Evolutionary conservation across 2,113 vertebrate species (phyloP), one percentile per base, ranked within the genome.

Genomic region (Phainopepla nitens): DNA sequence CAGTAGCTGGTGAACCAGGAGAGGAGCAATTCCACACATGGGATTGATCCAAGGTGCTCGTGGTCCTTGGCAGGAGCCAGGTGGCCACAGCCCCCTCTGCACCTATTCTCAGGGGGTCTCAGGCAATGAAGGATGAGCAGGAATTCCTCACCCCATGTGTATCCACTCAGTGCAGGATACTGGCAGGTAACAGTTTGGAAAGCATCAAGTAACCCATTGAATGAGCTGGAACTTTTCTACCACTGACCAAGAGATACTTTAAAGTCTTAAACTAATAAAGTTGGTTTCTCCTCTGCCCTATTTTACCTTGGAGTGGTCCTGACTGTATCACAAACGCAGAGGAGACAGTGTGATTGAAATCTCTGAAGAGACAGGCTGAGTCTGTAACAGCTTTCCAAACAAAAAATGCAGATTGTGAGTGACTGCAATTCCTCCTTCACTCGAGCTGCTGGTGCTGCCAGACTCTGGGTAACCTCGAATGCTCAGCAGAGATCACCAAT

Each of bases 381-480:
- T 53, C 42, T 82, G 12, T 24, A 39, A 33, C 6, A 18, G 39
- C 11, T 49, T 78, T 82, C 56, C 70, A 94, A 56, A 57, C 7
- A n/a, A 61, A 82, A 36, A 18, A 2, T 7, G 12, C 1, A 7
- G 8, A 13, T 3, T 61, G 20, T 5, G 51, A 61, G 23, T 16
- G 44, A n/a, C 3, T 51, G 36, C 56, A 79, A 3, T 18, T 82
- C n/a, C 51, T 54, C n/a, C 42, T 53, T 64, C 31, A 13, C 68
- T 87, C 5, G 10, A 69, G 69, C 53, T 87, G 18, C 25, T 72
- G 70, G 27, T 42, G 15, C 64, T 53, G 56, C 25, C 42, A 60
- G 58, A 4, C 65, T 35, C 36, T 21, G 66, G 68, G 51, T 49
- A 7, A 51, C 25, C 81, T 35, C 0, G 0, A 20, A 8, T 7